Base-by-base conservation (phyloP, 2,113 vertebrate species). In the Scopus umbretta region DNA sequence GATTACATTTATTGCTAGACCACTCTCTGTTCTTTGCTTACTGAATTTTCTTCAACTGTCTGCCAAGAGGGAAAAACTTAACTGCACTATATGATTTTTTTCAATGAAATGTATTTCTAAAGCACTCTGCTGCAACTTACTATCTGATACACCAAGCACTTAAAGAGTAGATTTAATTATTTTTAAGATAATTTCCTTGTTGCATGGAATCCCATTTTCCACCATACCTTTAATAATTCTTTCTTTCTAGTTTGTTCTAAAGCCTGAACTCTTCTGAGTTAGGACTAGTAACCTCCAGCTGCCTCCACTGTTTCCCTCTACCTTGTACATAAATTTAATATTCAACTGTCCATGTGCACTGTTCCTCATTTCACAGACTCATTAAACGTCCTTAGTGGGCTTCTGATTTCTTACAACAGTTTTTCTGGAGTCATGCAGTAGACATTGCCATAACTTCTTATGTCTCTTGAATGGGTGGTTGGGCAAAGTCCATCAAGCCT, bases 21-120 rank as follows among this genome's bases (percentile, higher is more conserved):
- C 56, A 34, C 70, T 81, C 26, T 16, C 70, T 59, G 79, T 23
- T 21, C 88, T 90, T 92, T 93, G 85, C 90, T 90, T 63, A 83
- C 86, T 74, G 86, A 79, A 71, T 95, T 92, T 95, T 75, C 94
- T 87, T 70, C 58, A 81, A 89, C 80, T 89, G 10, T 50, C 78
- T 95, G 76, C 93, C 86, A 59, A 61, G 29, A 92, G n/a, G 45
- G 62, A 79, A 87, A 83, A 67, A 71, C 52, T 96, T 81, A 74
- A 45, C 79, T 84, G 76, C 52, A 25, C 55, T n/a, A 32, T 43
- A 91, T 47, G 56, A 50, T 58, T 76, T 90, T 58, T 78, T 32
- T 40, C 88, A 84, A 13, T 89, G 50, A 81, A 95, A 87, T 92
- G 26, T 63, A 78, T 92, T 96, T 94, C 78, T 89, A 42, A 96